These are phyloP conservation scores for Callipepla californica DNA, from an alignment of 2,113 vertebrate genomes.

Conservation along the genomic window DNA sequence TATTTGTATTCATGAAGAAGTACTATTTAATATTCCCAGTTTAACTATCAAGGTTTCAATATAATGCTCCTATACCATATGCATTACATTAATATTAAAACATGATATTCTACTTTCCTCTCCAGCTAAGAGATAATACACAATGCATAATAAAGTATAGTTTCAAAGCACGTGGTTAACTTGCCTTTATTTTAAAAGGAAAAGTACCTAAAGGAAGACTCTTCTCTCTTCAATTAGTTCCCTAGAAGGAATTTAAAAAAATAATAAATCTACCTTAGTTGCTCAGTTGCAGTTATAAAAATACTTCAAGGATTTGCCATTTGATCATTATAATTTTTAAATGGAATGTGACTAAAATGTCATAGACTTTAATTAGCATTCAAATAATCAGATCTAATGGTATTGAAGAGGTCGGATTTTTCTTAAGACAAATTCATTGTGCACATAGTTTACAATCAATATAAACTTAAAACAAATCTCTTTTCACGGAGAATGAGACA, in stretches of 20 bases:
- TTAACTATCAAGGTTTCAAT: background rate
- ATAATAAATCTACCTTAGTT: background rate
- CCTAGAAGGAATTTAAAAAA: background rate
- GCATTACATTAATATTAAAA: background rate
- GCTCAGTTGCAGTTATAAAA: background rate
- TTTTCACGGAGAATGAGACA: background rate
- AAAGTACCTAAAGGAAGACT: background rate
- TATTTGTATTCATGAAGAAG: background rate
- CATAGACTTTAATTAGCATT: background rate
- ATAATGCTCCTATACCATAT: background rate
- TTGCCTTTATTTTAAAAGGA: background rate
- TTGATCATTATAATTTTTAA: background rate
- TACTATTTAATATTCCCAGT: background rate
- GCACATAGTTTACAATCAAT: background rate
- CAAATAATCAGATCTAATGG: background rate
- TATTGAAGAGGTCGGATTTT: background rate
- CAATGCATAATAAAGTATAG: background rate
- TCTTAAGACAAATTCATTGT: background rate
- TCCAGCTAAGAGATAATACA: background rate
- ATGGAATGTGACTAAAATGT: background rate
- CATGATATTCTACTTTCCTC: background rate
- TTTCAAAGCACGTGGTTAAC: background rate
- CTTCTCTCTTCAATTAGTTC: background rate
- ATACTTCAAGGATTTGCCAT: background rate
- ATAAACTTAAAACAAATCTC: background rate